Evolutionary conservation across 2,888 invertebrate genomes (phyloP), one percentile per base, ranked within the genome.

Genomic region (Gastrophysa polygoni): DNA sequence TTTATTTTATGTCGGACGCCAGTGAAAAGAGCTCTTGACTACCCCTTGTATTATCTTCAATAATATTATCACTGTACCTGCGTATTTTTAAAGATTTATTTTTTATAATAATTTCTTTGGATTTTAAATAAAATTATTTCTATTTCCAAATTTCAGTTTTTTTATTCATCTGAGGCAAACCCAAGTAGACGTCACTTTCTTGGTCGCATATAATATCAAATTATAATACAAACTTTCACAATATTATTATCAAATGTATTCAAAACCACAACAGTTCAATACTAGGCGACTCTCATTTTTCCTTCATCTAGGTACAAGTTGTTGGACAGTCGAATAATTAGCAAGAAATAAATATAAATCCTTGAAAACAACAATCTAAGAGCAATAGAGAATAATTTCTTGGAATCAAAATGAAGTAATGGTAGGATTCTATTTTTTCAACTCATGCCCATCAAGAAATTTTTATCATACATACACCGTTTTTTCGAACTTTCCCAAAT

Each of bases 81-180:
- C 62, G 29, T 58, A 55, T 55, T 59, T 59, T 59, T 44, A 46
- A 55, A 55, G 46, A 49, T 59, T 58, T 50, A 55, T 62, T 62
- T 62, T n/a, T 58, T 55, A 49, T 58, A 58, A 50, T 58, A 24
- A 58, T 58, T 62, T 47, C 50, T 29, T 50, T 4, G 28, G 55
- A 58, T 58, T 46, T 46, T 10, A 46, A 58, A 58, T 58, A 49
- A 58, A 50, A 24, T 43, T 46, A 34, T 58, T 46, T 54, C 58
- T 55, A 34, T 61, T 43, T 29, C 43, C 43, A 54, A 48, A 43
- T 56, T 50, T 28, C n/a, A 20, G 17, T 14, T 16, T 28, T 56
- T 48, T 49, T 51, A 51, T 47, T 59, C 4, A 48, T 48, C 48
- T 48, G 32, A 24, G 28, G 10, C 24, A 5, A 24, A 24, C 24